Evolutionary conservation across 2,113 vertebrate species (phyloP), one percentile per base, ranked within the genome.

Genomic region (Dromas ardeola): DNA sequence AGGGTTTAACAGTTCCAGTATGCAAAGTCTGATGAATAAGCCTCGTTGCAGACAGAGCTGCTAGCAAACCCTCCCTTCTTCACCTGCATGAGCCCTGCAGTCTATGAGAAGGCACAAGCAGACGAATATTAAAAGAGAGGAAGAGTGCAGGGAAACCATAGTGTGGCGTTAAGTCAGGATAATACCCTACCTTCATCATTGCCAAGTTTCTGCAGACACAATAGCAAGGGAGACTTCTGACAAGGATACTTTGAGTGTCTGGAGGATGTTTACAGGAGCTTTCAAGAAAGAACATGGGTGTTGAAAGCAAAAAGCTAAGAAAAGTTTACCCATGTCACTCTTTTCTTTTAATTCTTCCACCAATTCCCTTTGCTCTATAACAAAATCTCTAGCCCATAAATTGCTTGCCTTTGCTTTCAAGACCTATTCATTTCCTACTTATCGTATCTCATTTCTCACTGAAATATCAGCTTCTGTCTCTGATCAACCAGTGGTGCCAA

Each of bases 401-500:
- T 29, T 69, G 23, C 73, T 87, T 67, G 69, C 40, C 86, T 91
- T 95, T 81, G 58, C 85, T 85, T 93, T 90, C 84, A 63, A 91
- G 73, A 84, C 38, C 77, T 81, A 50, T 91, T 95, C 70, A 49
- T 91, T 93, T 82, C 90, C 90, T 96, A 96, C 91, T 91, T 95
- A 82, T 88, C 83, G 66, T 53, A 66, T 76, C 87, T 88, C 53
- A 88, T 94, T 95, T 90, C 93, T 97, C 90, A 85, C 90, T 52
- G 81, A 94, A 96, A 80, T 96, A 96, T 42, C 95, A 95, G 65
- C 69, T 93, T 70, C 93, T 87, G 81, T 78, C 80, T 97, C 93
- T 80, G 81, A 96, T 96, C 90, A 84, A 82, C 61, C 70, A 91
- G 56, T 38, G 70, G 87, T 96, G 96, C 96, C 96, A 97, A 81